phyloP scores from a whole-genome alignment of 1,140 invertebrate species.

The Leptoteleia sp. region DNA sequence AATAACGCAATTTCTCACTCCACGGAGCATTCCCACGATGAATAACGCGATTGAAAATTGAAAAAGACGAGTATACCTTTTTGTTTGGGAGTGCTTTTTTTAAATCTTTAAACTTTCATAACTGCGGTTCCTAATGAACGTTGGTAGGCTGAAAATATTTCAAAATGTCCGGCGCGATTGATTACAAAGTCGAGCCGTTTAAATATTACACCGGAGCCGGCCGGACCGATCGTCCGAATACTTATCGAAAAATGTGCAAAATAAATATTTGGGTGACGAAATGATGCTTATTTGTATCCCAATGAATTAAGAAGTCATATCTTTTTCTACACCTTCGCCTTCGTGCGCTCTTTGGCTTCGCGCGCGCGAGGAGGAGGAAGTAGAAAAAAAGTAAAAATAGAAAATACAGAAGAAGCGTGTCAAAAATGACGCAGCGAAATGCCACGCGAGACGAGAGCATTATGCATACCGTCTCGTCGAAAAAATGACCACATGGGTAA shows the following conservation, averaged over 20 bases:
- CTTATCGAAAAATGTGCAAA: constrained; percentile 46
- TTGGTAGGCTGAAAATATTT: too few relatives aligned
- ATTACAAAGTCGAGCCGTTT: too few relatives aligned
- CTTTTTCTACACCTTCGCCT: constrained; percentile 64
- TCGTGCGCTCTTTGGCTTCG: constrained; percentile 29
- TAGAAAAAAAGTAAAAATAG: constrained; percentile 61
- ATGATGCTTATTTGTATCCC: constrained; percentile 65
- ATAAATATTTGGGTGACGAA: constrained; percentile 64
- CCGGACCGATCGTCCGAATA: constrained; percentile 5
- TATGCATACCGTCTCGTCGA: constrained; percentile 69
- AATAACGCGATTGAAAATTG: background rate
- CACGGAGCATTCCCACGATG: too few relatives aligned
- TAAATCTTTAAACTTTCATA: too few relatives aligned
- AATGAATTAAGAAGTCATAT: constrained; percentile 67
- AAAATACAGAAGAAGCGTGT: constrained; percentile 58
- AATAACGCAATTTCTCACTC: too few relatives aligned
- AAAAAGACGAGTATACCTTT: too few relatives aligned
- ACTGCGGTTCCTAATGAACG: too few relatives aligned
- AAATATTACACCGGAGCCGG: too few relatives aligned
- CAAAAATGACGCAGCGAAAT: constrained; percentile 70
- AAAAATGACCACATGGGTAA: constrained; percentile 76
- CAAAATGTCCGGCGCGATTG: too few relatives aligned
- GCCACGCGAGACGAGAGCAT: constrained; percentile 67
- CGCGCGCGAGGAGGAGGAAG: constrained; percentile 45
- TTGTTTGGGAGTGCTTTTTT: too few relatives aligned